Conservation (phyloP, 2,888 invertebrate genomes). For the Ophioninae sp. region DNA sequence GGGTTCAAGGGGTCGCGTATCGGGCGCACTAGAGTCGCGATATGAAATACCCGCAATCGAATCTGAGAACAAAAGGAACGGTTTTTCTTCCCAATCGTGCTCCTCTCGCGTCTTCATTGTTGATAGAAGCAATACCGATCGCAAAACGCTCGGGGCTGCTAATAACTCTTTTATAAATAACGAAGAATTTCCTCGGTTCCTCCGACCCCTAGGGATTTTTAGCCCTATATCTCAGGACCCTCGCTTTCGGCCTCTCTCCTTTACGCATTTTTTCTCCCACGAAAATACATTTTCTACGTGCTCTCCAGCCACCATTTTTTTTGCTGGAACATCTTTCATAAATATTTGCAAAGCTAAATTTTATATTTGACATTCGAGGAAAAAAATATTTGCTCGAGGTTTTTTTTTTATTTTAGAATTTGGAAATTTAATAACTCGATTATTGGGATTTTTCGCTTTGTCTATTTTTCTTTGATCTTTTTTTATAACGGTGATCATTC, state of each 20-base stretch:
- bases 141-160: slow-evolving; percentile 61
- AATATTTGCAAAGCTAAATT: no score
- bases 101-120: slow-evolving; percentile 51
- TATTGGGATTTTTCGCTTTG: no score
- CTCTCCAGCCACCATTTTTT: no score
- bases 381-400: background rate
- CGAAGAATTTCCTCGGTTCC: slow-evolving; percentile 54
- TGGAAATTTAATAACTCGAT: background rate
- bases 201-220: slow-evolving; percentile 45
- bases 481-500: no score
- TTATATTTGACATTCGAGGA: no score
- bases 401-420: background rate
- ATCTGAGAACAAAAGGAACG: slow-evolving; percentile 31
- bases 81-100: background rate
- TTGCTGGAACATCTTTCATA: no score
- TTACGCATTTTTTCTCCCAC: slow-evolving; percentile 3
- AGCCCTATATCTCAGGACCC: slow-evolving; percentile 37
- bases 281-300: no score
- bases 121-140: slow-evolving; percentile 58
- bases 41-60: slow-evolving; percentile 33
- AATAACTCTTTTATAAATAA: slow-evolving; percentile 65
- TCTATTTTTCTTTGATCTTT: no score
- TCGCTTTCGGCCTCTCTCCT: slow-evolving; percentile 45
- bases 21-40: slow-evolving; percentile 25
- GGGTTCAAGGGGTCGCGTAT: slow-evolving; percentile 40